Evolutionary conservation across 1,140 invertebrate species (phyloP).

Genomic region (Pemphigus obesinymphae): DNA sequence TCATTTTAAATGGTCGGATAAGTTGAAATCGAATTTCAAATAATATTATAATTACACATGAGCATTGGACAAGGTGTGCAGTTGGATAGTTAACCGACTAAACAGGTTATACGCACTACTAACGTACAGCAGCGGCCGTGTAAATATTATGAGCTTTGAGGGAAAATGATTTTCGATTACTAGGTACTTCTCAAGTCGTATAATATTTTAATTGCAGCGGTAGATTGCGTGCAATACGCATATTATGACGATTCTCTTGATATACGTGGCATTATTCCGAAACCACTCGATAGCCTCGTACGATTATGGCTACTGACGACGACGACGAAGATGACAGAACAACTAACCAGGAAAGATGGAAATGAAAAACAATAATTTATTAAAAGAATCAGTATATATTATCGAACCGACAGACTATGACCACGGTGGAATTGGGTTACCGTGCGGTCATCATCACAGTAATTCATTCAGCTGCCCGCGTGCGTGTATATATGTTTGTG

Average conservation of each 20-base stretch:
- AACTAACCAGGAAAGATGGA: no score
- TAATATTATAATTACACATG: not conserved
- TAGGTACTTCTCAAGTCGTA: not conserved
- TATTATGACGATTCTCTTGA: not conserved
- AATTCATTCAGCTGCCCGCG: not conserved
- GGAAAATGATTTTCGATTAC: slow-evolving; percentile 3
- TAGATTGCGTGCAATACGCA: not conserved
- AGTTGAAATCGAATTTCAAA: not conserved
- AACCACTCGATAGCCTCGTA: not conserved
- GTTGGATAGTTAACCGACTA: not conserved
- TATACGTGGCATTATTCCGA: not conserved
- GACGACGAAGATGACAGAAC: not conserved
- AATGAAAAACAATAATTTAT: not conserved
- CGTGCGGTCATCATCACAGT: not conserved
- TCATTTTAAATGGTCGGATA: slow-evolving; percentile 8
- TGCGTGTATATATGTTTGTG: not conserved
- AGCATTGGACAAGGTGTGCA: not conserved
- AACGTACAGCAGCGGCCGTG: not conserved
- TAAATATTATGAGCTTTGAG: not conserved
- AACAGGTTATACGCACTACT: not conserved
- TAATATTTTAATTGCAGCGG: not conserved
- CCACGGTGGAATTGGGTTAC: not conserved
- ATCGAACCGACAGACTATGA: not conserved
- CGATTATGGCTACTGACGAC: not conserved
- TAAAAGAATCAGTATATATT: not conserved